Base-by-base conservation (phyloP, 2,113 vertebrate species). In the Laticauda laticaudata region DNA sequence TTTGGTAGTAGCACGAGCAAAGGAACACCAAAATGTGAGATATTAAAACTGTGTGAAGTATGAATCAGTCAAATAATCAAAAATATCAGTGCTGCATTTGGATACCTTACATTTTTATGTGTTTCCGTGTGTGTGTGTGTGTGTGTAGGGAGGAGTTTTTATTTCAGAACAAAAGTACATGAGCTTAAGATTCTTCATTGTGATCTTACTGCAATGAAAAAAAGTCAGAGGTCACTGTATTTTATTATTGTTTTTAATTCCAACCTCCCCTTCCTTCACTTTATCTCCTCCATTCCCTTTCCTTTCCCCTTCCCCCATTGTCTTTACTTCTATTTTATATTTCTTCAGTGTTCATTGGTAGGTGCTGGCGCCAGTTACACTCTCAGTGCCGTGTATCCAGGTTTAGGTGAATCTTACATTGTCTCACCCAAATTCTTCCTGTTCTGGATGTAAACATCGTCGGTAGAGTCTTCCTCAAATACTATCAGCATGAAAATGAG, bases 401-500 rank as follows among this genome's bases (percentile, higher is more conserved):
- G 15, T 81, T 2, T 39, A 1, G 34, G 18, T 20, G 34, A 21
- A 39, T 81, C 34, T 39, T 81, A 21, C 3, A 34, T 21, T 1
- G 18, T 43, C 18, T 43, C n/a, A 39, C 4, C 8, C 10, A 2
- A 15, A 0, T 11, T 15, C 39, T n/a, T 29, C 15, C 0, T 24
- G 21, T 21, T 3, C 21, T 9, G 9, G 15, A 26, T 2, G 0
- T 4, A 7, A 1, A 10, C 9, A 0, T 1, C 20, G 3, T 1
- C 24, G 1, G 0, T 51, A 2, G 1, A 1, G 23, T 3, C 2
- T 54, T 54, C 45, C 9, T 86, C 20, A 9, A 93, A 9, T 29
- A 29, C 43, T 43, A 86, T 64, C 75, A 93, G 5, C 3, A 34
- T 1, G 18, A 86, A 90, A n/a, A 93, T n/a, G 8, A 90, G 20